A percentile compares a stretch with the other conserved stretches of the same genome.
phyloP scores from a whole-genome alignment of 2,888 invertebrate species.

The Dolomedes plantarius region DNA sequence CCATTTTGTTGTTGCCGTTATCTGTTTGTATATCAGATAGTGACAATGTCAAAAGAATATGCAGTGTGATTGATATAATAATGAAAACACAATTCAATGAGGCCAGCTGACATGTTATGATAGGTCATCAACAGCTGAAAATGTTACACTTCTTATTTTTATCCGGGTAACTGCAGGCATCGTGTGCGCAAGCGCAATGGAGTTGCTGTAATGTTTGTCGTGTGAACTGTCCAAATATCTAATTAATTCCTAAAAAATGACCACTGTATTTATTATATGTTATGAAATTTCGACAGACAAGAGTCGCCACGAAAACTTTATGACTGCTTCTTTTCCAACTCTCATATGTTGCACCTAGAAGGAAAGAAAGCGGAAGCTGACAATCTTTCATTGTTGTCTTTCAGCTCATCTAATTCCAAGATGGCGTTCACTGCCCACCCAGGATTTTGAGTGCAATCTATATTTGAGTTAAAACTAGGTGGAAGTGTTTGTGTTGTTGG shows the following conservation, averaged over 20 bases:
- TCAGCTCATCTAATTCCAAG: constrained; percentile 55
- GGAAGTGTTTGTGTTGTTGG: constrained; percentile 13
- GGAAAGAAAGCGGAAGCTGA: constrained; percentile 63
- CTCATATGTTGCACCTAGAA: constrained; percentile 35
- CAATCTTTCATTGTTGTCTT: constrained; percentile 65
- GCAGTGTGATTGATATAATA: too few species aligned
- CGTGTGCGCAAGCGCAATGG: constrained; percentile 56
- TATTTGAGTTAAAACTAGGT: background rate
- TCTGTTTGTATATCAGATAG: too few species aligned
- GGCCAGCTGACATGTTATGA: constrained; percentile 52
- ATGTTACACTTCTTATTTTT: constrained; percentile 58
- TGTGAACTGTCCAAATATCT: constrained; percentile 42
- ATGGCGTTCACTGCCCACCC: constrained; percentile 68
- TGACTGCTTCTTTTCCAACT: constrained; percentile 40
- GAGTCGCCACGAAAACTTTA: constrained; percentile 24
- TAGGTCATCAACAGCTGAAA: constrained; percentile 67
- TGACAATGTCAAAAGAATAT: too few species aligned
- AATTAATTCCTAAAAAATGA: constrained; percentile 57
- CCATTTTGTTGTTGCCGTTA: too few species aligned
- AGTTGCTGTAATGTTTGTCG: constrained; percentile 58
- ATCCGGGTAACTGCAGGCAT: constrained; percentile 61
- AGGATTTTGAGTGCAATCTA: constrained; percentile 42
- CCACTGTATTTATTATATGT: background rate
- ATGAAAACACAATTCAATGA: too few species aligned
- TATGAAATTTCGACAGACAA: background rate